Percentiles rank a stretch among this genome's conserved stretches.
Evolutionary conservation across 2,113 vertebrate genomes (phyloP).

Genomic region (Aegithalos caudatus): DNA sequence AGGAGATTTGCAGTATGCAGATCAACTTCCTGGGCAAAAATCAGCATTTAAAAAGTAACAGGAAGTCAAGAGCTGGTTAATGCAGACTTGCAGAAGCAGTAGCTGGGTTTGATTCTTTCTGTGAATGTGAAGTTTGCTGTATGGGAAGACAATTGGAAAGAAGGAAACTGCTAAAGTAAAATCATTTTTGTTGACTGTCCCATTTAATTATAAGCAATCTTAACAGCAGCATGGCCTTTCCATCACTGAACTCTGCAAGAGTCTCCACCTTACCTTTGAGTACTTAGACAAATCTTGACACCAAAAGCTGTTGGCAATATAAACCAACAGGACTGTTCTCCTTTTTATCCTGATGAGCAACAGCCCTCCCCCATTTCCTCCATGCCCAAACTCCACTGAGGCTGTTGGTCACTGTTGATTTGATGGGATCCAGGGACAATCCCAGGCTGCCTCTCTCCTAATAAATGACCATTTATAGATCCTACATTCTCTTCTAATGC

Average conservation of each 20-base stretch:
- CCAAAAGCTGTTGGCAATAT: not conserved
- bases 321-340: not conserved
- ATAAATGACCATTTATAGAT: not conserved
- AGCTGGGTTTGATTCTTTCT: not conserved
- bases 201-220: not conserved
- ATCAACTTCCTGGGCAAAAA: not conserved
- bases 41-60: slow-evolving; percentile 20
- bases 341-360: not conserved
- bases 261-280: not conserved
- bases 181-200: not conserved
- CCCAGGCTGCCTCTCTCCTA: not conserved
- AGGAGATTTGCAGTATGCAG: not conserved
- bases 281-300: not conserved
- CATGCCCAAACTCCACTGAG: not conserved
- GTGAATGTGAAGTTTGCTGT: not conserved
- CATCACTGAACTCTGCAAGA: not conserved
- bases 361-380: not conserved
- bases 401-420: not conserved
- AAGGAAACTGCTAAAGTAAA: not conserved
- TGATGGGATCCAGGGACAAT: not conserved
- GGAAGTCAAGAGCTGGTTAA: not conserved
- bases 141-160: not conserved
- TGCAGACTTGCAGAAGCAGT: not conserved
- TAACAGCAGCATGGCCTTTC: not conserved
- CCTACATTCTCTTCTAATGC: not conserved